Conservation (phyloP, 2,113 vertebrate species). For the Ceratotherium simum region DNA sequence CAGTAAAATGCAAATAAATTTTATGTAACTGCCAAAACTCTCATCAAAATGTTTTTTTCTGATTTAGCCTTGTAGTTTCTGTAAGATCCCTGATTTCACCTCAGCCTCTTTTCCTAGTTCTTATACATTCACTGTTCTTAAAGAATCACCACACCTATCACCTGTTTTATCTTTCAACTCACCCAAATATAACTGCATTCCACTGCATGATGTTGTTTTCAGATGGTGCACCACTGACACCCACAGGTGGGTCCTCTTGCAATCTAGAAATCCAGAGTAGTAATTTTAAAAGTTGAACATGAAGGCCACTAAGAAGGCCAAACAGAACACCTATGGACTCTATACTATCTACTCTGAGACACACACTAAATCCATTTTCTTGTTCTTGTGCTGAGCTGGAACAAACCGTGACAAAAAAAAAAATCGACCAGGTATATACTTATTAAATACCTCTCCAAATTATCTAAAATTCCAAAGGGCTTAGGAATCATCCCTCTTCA, state of each 20-base stretch:
- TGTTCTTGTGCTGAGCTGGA: background rate
- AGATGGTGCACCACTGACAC: constrained; percentile 98
- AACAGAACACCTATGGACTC: background rate
- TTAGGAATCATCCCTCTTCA: background rate
- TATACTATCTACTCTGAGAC: background rate
- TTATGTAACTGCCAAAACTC: background rate
- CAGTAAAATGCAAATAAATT: constrained; percentile 11
- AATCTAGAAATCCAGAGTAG: constrained; percentile 89
- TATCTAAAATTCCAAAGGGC: background rate
- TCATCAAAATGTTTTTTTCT: background rate
- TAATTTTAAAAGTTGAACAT: constrained; percentile 64
- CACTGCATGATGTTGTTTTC: constrained; percentile 99
- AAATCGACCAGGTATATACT: background rate
- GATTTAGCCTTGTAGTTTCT: background rate
- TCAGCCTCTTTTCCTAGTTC: background rate
- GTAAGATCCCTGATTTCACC: background rate
- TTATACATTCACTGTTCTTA: constrained; percentile 24
- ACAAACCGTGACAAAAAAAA: background rate
- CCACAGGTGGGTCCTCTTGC: constrained; percentile 99
- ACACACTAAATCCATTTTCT: constrained; percentile 6
- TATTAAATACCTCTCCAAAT: background rate
- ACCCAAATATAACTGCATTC: constrained; percentile 99
- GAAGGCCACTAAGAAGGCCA: background rate
- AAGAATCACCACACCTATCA: background rate
- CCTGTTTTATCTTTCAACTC: constrained; percentile 81